A percentile compares a stretch with the other conserved stretches of the same genome.
These are phyloP conservation scores for Drosophila eugracilis DNA, from an alignment of 1,140 invertebrate genomes.

Conservation along the genomic window DNA sequence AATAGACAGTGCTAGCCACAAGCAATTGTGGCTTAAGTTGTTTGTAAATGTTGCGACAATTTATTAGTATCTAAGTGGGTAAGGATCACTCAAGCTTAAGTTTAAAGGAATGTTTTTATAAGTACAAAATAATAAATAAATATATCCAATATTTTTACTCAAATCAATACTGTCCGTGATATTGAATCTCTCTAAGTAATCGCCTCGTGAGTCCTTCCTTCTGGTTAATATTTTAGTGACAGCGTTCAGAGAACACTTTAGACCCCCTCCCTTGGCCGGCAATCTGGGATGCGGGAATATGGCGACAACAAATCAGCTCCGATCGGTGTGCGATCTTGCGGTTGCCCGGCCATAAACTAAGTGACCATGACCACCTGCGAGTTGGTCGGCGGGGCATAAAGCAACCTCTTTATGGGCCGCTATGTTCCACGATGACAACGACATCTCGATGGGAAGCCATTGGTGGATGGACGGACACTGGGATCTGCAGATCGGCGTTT, in stretches of 20 bases:
- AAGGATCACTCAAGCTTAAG: background rate
- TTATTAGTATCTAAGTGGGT: no score
- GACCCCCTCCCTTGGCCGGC: background rate
- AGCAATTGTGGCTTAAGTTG: background rate
- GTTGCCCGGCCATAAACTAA: conserved; percentile 61
- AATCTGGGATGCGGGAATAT: conserved; percentile 21
- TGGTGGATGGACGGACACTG: conserved; percentile 1
- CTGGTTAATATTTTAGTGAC: conserved; percentile 3
- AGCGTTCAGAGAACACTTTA: conserved; percentile 29
- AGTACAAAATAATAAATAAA: no score
- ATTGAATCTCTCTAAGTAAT: conserved; percentile 19
- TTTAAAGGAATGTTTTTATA: no score
- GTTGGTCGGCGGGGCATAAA: conserved; percentile 55
- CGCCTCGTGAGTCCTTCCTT: background rate
- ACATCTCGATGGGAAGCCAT: conserved; percentile 25
- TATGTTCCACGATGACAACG: conserved; percentile 36
- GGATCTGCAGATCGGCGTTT: conserved; percentile 29
- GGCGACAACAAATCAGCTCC: conserved; percentile 60
- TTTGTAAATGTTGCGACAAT: no score
- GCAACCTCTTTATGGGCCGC: conserved; percentile 61
- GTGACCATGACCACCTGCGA: conserved; percentile 60
- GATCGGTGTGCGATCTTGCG: conserved; percentile 46
- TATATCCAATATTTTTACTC: no score
- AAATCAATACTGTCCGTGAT: background rate
- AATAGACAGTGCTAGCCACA: background rate